Base-by-base conservation (phyloP, 1,140 invertebrate species). In the Brachionus asplanchnoidis region DNA sequence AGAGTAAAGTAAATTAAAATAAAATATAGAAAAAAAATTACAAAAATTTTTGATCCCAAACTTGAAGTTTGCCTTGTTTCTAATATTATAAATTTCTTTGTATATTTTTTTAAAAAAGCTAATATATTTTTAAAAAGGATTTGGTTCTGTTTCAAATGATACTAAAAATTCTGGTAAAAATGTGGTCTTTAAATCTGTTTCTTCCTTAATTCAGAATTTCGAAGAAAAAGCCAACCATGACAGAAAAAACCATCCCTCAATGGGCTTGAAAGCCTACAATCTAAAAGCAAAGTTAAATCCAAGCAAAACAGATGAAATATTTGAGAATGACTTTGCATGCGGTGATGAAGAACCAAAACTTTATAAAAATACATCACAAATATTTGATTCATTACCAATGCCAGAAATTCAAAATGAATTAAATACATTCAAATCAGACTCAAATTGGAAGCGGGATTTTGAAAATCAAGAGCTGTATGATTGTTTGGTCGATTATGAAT, bases 241-340 rank as follows among this genome's bases (percentile, higher is more conserved):
- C 12, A 8, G 73, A 50, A 77, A 50, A 77, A 77, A 11, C 3
- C 73, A 77, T 28, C 73, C 73, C 26, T 77, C 44, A 4, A 77
- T 77, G 73, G 73, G 73, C 12, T 26, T 77, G 46, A 77, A 77
- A 53, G 73, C 73, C 4, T 77, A 77, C 42, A 77, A 77, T 77
- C 14, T 50, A 20, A 77, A 75, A 44, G 17, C 32, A 75, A 75
- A 75, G 11, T 28, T 9, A 4, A 75, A 20, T 23, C 17, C 32
- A 42, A 75, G 5, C 12, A 44, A 75, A 75, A 75, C 26, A 50
- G 73, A 28, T 26, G 73, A 77, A 14, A 8, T 12, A 9, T 0
- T 1, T 46, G 44, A 46, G 2, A 28, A 77, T 32, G 14, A 26
- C 8, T 17, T n/a, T 42, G n/a, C 42, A 44, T 20, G n/a, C 20